A percentile compares a stretch with the other conserved stretches of the same genome.
These are phyloP conservation scores for Lasioglossum leucozonium DNA, from an alignment of 2,888 invertebrate genomes.

Conservation along the genomic window DNA sequence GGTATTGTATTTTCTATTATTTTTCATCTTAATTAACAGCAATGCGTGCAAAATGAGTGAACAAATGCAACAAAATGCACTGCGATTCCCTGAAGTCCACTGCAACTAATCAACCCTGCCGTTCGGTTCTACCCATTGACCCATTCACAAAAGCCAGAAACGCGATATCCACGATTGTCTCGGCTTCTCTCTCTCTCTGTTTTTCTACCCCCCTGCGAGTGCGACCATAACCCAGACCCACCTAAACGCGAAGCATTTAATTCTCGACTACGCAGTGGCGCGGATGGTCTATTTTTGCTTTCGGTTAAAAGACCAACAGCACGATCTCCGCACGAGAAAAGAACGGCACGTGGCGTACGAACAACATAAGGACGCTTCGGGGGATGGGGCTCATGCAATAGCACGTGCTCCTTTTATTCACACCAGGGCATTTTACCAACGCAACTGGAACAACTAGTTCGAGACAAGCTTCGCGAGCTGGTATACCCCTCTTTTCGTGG, in stretches of 20 bases:
- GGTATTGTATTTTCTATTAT: too few relatives aligned
- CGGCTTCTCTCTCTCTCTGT: background rate
- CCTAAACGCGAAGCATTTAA: slow-evolving; percentile 29
- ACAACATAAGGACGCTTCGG: slow-evolving; percentile 51
- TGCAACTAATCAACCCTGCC: background rate
- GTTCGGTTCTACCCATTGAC: background rate
- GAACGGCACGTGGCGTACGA: slow-evolving; percentile 63
- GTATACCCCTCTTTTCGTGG: slow-evolving; percentile 3
- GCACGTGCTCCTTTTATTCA: slow-evolving; percentile 63
- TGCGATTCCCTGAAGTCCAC: too few relatives aligned
- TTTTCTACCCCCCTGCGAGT: slow-evolving; percentile 32
- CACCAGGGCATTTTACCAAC: slow-evolving; percentile 37
- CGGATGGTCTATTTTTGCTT: slow-evolving; percentile 56
- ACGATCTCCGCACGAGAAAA: slow-evolving; percentile 60
- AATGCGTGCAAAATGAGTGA: background rate
- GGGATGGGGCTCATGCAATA: slow-evolving; percentile 34
- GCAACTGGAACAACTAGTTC: slow-evolving; percentile 29
- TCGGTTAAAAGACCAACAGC: slow-evolving; percentile 63
- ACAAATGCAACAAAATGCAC: background rate
- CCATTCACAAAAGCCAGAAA: background rate
- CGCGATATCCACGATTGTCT: background rate
- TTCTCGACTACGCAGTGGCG: slow-evolving; percentile 26
- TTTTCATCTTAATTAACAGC: too few relatives aligned
- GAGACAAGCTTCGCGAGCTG: slow-evolving; percentile 8
- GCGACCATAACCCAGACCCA: slow-evolving; percentile 10